Evolutionary conservation across 2,888 invertebrate species (phyloP), one percentile per base, ranked within the genome.

Genomic region (Chesias legatella): DNA sequence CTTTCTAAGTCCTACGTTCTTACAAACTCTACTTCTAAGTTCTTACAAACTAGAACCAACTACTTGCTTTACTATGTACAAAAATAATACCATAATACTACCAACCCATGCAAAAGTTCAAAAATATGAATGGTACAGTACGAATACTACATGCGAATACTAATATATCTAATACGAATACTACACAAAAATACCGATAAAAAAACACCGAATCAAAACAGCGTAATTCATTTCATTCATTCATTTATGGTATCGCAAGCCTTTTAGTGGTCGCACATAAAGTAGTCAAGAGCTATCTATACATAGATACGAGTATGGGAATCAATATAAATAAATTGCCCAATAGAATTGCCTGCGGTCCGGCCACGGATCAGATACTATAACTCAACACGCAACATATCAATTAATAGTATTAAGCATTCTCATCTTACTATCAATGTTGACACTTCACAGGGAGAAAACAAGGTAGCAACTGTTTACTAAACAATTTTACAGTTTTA

Each of bases 261-360:
- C 46, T 55, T 61, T 61, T 60, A 66, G 51, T 57, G 36, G 53
- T 47, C 56, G 55, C 50, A 47, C 59, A 77, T 79, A 75, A 79
- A 79, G 67, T 68, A 69, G 66, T 63, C 63, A 58, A 56, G 62
- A 60, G 64, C 67, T 75, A 74, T 78, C 69, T 71, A 58, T 55
- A 63, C 59, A 56, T 63, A 67, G 72, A 72, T 77, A 76, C 70
- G 67, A 73, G 71, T 73, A 73, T 74, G 64, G 63, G 72, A 80
- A 75, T 79, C 79, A 78, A 82, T 84, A 82, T 79, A 80, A 80
- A 82, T 80, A 79, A 77, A 84, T 81, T 77, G 72, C 62, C 73
- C 75, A 77, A 79, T 79, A 79, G 80, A 76, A 79, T 74, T 65
- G 79, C 83, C 79, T 48, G 65, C 57, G 77, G 77, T 67, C 64